These are phyloP conservation scores for Ceratotherium simum DNA, from an alignment of 2,113 vertebrate species.

Conservation along the genomic window DNA sequence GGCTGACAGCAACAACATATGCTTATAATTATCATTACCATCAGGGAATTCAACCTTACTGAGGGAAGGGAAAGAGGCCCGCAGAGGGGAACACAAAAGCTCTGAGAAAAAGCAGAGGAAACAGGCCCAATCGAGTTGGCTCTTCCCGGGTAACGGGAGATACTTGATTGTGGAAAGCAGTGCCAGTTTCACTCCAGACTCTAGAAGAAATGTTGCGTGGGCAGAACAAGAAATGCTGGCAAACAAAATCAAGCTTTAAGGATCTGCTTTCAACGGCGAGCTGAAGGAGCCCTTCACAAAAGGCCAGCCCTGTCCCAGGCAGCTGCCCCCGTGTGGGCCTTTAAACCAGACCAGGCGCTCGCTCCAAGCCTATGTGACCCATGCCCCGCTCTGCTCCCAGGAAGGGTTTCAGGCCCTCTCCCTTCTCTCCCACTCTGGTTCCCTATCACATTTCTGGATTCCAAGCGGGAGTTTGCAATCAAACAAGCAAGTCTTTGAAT, in stretches of 20 bases:
- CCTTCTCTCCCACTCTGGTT: not conserved
- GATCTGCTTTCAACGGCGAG: not conserved
- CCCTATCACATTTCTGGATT: not conserved
- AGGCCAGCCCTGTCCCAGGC: not conserved
- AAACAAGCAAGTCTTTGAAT: not conserved
- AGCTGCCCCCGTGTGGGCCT: not conserved
- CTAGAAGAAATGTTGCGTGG: constrained; percentile 72
- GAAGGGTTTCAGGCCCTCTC: rapidly evolving
- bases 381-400: rapidly evolving
- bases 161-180: constrained; percentile 77
- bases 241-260: constrained; percentile 58
- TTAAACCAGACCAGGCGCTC: not conserved
- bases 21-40: constrained; percentile 90
- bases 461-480: not conserved
- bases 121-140: constrained; percentile 77
- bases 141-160: constrained; percentile 80
- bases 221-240: constrained; percentile 74
- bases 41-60: constrained; percentile 87
- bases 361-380: rapidly evolving
- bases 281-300: not conserved
- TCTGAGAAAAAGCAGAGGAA: constrained; percentile 70
- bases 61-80: constrained; percentile 85
- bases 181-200: constrained; percentile 70
- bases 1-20: constrained; percentile 87
- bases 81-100: constrained; percentile 80